Evolutionary conservation across 2,113 vertebrate genomes (phyloP), one percentile per base, ranked within the genome.

Genomic region (Notothenia coriiceps): DNA sequence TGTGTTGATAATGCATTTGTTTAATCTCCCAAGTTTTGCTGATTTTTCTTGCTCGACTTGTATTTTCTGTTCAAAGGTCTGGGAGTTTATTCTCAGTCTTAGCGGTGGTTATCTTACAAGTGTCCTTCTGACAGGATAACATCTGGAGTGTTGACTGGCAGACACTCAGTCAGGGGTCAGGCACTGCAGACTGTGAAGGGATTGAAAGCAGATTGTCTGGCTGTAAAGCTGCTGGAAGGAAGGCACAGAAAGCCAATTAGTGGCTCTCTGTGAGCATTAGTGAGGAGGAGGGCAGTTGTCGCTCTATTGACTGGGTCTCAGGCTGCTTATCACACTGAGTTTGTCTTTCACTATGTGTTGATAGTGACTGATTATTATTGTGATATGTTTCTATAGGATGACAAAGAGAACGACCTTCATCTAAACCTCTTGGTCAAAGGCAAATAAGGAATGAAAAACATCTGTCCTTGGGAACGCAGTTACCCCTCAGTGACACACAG

Each of bases 351-450:
- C 29, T 29, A 29, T 29, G 29, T 29, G 29, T 29, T 29, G 29
- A 29, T 4, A 4, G 29, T 29, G 29, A 29, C 29, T 29, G 29
- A 29, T 25, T 25, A 25, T 25, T 25, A 25, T 25, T 25, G 25
- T 25, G 15, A 70, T 47, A 46, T 77, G 17, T 77, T 69, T 80
- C n/a, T 77, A 10, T 17, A 43, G 62, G 59, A 74, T 10, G 20
- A 74, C 20, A 62, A 69, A 79, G 70, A 69, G 49, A 66, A 33
- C 76, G 66, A 78, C 65, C 77, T 80, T 74, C 52, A 85, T n/a
- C 13, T 64, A 40, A 56, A 70, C 18, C 50, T 68, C 44, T 55
- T 47, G 79, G 29, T 76, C 62, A 66, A 71, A 69, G 49, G 43
- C 29, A 67, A 66, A 84, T 20, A 50, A 68, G 50, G 5, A 6